Base-by-base conservation (phyloP, 2,113 vertebrate species). In the Leucosticte australis region DNA sequence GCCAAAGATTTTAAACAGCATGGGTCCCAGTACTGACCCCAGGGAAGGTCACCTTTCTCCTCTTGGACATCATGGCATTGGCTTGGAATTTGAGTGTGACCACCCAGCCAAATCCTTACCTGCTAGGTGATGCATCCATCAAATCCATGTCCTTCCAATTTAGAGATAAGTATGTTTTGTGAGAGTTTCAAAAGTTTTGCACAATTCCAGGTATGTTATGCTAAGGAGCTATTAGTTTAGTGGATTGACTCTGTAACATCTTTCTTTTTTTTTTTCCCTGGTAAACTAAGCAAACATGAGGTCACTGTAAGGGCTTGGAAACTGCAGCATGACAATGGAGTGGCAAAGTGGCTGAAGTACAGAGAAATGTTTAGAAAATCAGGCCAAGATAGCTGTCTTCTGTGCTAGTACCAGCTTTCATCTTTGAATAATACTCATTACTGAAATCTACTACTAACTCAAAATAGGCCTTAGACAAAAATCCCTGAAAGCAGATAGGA, bases 31-130 rank as follows among this genome's bases (percentile, higher is more conserved):
- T 28, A 56, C 20, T 13, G 23, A 63, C 22, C 23, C 31, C 16
- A 16, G 37, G 62, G 41, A 50, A 39, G 28, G 31, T 26, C 55
- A 68, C 23, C 19, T 35, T 35, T 68, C 27, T 62, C 27, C 10
- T 21, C 14, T 13, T 69, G 47, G 69, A 50, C 28, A 68, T 30
- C 24, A 31, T 44, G 19, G 22, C 20, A 37, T 26, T 68, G 47
- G 59, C 30, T 42, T n/a, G 31, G 46, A n/a, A 21, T 33, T 21
- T 26, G 23, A 62, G 31, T 37, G 55, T 0, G 0, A 56, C 62
- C 27, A 81, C 11, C 3, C 33, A 50, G 41, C 4, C 31, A 26
- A 62, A 44, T 30, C 42, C 35, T 62, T 44, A 62, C 6, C 76
- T 47, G 47, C 6, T 0, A 0, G 62, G 41, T 22, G 68, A 27